These are phyloP conservation scores for Dryomyza anilis DNA, from an alignment of 2,888 invertebrate genomes.

Conservation along the genomic window DNA sequence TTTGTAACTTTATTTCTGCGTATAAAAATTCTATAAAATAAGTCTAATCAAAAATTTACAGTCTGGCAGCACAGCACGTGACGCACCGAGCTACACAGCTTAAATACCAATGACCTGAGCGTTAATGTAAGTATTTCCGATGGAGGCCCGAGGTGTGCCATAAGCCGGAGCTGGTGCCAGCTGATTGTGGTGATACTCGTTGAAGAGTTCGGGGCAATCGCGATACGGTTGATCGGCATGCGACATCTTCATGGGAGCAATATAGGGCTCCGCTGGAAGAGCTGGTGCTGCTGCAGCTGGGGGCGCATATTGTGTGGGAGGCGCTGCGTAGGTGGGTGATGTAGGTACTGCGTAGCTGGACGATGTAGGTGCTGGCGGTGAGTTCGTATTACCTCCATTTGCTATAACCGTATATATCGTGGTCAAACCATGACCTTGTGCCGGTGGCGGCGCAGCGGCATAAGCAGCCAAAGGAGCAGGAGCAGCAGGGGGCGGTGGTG, in stretches of 20 bases:
- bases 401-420: not conserved
- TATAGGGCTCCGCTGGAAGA: constrained; percentile 28
- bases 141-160: not conserved
- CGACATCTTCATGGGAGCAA: constrained; percentile 41
- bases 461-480: not conserved
- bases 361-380: not conserved
- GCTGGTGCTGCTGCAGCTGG: not conserved
- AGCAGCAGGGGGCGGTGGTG: not conserved
- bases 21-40: too few relatives aligned
- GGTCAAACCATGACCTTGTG: not conserved
- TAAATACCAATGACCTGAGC: not conserved
- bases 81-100: not conserved
- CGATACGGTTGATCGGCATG: constrained; percentile 49
- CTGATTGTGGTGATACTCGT: constrained; percentile 40
- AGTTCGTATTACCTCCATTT: not conserved
- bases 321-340: not conserved
- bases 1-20: too few relatives aligned
- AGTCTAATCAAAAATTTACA: too few relatives aligned
- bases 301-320: too few relatives aligned
- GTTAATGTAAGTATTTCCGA: not conserved
- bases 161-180: not conserved
- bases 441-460: not conserved
- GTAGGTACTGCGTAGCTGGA: not conserved
- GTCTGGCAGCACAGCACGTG: not conserved
- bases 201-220: constrained; percentile 48